Conservation (phyloP, 2,888 invertebrate genomes). For the Pecten maximus region DNA sequence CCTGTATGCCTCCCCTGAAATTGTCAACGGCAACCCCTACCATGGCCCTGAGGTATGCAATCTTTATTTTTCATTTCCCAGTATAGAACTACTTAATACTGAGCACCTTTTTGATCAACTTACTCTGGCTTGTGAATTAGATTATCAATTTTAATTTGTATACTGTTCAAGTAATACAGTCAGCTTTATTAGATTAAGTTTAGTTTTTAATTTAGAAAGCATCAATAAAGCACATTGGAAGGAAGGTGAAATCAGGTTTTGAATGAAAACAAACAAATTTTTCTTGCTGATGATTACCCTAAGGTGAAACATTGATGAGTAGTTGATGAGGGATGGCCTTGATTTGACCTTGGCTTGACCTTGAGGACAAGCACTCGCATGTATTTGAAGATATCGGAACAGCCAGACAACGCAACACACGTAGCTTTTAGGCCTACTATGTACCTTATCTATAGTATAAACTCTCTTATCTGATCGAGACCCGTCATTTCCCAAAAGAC, state of each 20-base stretch:
- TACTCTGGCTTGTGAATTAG: neutral
- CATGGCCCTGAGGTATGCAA: slow-evolving; percentile 94
- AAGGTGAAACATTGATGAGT: neutral
- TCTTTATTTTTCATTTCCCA: neutral
- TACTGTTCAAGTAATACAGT: neutral
- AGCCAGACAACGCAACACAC: neutral
- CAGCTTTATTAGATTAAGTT: neutral
- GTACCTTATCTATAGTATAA: neutral
- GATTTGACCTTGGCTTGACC: neutral
- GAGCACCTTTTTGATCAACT: neutral
- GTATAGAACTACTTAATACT: neutral
- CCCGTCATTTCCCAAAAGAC: neutral
- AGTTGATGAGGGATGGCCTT: neutral
- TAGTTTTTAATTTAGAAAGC: neutral
- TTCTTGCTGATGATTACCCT: neutral
- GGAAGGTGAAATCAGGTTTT: neutral
- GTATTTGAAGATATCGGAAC: neutral
- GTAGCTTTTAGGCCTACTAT: neutral
- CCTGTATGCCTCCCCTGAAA: slow-evolving; percentile 97
- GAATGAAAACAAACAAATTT: neutral
- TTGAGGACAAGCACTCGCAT: slow-evolving; percentile 4
- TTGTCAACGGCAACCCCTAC: slow-evolving; percentile 97
- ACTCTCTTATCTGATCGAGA: neutral
- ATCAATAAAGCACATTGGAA: neutral
- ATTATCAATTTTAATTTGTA: neutral